A percentile compares a stretch with the other conserved stretches of the same genome.
Evolutionary conservation across 2,888 invertebrate species (phyloP).

Genomic region (Liopterus haemorrhoidalis): DNA sequence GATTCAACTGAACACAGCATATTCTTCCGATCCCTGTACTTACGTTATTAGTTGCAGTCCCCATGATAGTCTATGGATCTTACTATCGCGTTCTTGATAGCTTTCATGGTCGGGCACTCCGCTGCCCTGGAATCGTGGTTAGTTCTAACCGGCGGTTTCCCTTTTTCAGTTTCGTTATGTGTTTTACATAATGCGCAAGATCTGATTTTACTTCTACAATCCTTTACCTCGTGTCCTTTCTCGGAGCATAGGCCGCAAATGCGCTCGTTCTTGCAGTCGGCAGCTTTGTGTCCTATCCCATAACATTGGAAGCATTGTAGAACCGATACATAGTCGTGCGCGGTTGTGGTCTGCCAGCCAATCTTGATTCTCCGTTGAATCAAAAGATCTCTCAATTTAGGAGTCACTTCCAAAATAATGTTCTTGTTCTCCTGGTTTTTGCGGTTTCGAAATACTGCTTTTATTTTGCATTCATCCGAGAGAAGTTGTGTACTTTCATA

Average conservation of each 20-base stretch:
- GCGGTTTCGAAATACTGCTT: background rate
- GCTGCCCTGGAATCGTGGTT: background rate
- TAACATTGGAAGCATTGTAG: slow-evolving; percentile 25
- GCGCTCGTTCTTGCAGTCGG: slow-evolving; percentile 13
- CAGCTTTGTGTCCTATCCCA: slow-evolving; percentile 18
- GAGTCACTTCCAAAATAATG: slow-evolving; percentile 4
- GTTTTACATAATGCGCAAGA: slow-evolving; percentile 4
- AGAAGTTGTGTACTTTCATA: background rate
- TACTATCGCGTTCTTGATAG: background rate
- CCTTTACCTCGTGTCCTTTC: slow-evolving; percentile 1
- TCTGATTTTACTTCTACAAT: background rate
- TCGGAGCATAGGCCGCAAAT: slow-evolving; percentile 13
- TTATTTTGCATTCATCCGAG: background rate
- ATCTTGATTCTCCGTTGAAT: background rate
- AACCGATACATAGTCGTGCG: slow-evolving; percentile 17
- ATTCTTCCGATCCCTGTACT: too few species aligned
- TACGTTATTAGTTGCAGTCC: background rate
- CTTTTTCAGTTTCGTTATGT: slow-evolving; percentile 2
- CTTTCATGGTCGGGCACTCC: slow-evolving; percentile 7
- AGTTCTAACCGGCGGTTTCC: slow-evolving; percentile 2
- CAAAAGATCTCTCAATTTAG: slow-evolving; percentile 7
- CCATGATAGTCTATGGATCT: slow-evolving; percentile 10
- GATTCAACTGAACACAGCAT: slow-evolving; percentile 6
- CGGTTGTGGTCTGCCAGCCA: background rate
- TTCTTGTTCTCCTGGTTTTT: background rate